Evolutionary conservation across 2,888 invertebrate genomes (phyloP).

Genomic region (Lasioglossum zephyrum): DNA sequence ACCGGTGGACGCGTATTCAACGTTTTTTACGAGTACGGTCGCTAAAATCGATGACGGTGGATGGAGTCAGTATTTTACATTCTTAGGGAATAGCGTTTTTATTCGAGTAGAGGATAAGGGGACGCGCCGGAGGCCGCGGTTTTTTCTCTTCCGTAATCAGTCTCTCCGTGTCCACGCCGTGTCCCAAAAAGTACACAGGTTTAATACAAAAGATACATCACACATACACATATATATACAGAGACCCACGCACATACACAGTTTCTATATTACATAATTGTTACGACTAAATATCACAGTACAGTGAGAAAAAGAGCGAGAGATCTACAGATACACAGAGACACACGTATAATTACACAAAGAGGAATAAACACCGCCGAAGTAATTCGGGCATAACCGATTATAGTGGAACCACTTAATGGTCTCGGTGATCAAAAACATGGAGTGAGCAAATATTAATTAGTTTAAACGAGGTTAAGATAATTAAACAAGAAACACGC

Average conservation of each 20-base stretch:
- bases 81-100: conserved; percentile 53
- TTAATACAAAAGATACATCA: conserved; percentile 5
- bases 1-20: background rate
- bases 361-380: conserved; percentile 10
- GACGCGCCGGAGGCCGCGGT: conserved; percentile 29
- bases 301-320: background rate
- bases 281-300: conserved; percentile 19
- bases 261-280: conserved; percentile 25
- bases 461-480: conserved; percentile 24
- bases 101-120: conserved; percentile 51
- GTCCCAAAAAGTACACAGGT: background rate
- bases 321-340: background rate
- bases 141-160: conserved; percentile 55
- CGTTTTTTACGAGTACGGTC: conserved; percentile 29
- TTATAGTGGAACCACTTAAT: conserved; percentile 47
- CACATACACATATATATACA: background rate
- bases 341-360: conserved; percentile 4
- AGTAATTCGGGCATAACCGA: conserved; percentile 8
- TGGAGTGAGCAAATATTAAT: conserved; percentile 53
- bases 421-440: conserved; percentile 49
- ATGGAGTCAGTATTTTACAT: conserved; percentile 39
- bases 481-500: conserved; percentile 10
- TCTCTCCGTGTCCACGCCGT: conserved; percentile 20
- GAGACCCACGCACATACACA: background rate
- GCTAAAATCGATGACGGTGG: background rate